Evolutionary conservation across 1,140 invertebrate species (phyloP).

Genomic region (Cotesia glomerata): DNA sequence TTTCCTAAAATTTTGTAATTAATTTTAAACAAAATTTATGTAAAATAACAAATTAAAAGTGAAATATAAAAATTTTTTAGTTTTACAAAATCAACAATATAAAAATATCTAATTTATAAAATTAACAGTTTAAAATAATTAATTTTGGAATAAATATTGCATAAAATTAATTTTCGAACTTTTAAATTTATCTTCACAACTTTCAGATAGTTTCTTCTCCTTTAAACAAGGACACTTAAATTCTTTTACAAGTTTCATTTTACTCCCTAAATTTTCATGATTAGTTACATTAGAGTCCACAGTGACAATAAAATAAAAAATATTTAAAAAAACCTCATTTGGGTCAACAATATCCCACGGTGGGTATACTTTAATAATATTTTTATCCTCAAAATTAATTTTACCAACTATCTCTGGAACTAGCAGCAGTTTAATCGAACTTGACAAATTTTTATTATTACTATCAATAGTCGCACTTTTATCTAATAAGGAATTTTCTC

Average conservation of each 20-base stretch:
- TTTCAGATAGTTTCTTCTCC: conserved; percentile 33
- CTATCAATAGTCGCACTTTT: not conserved
- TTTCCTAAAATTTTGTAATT: too few species aligned
- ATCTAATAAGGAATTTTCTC: not conserved
- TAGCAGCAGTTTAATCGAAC: conserved; percentile 42
- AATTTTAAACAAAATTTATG: too few species aligned
- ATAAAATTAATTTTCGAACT: conserved; percentile 45
- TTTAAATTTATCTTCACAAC: conserved; percentile 44
- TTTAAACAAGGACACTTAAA: conserved; percentile 53
- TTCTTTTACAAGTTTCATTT: conserved; percentile 21
- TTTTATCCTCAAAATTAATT: conserved; percentile 37
- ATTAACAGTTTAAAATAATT: not conserved
- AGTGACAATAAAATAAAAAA: conserved; percentile 44
- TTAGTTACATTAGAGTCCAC: conserved; percentile 3
- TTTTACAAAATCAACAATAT: too few species aligned
- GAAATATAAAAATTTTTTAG: too few species aligned
- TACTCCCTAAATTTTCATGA: not conserved
- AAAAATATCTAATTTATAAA: too few species aligned
- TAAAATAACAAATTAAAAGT: too few species aligned
- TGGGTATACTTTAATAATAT: conserved; percentile 50
- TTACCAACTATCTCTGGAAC: conserved; percentile 51
- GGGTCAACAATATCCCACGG: conserved; percentile 52
- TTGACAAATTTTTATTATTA: not conserved
- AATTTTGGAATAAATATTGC: conserved; percentile 38
- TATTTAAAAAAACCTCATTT: conserved; percentile 38